Base-by-base conservation (phyloP, 2,888 invertebrate species). In the Harpagoxenus sublaevis region DNA sequence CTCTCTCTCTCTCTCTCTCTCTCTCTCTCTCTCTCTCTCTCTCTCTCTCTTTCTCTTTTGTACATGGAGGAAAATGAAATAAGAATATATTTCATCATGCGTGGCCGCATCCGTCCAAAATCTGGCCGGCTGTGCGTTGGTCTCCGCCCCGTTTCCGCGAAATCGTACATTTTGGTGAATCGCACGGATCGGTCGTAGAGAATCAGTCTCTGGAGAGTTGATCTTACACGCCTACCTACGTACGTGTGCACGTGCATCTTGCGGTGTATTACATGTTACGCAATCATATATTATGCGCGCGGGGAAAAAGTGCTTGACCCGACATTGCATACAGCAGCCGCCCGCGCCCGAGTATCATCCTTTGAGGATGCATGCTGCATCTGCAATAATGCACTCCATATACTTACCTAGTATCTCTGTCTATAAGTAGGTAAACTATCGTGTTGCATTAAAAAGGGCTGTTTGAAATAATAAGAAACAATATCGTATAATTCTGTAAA, bases 81-180 rank as follows among this genome's bases (percentile, higher is more conserved):
- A 53, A 84, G 79, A 88, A 88, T 88, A 88, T 23, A 88, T 84
- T 88, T 88, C 74, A 73, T 88, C 82, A 82, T 62, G 66, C 66
- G 35, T 57, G 39, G 10, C 39, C 28, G 18, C 48, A 60, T 68
- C 12, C 42, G 62, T 48, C 3, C 48, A n/a, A 75, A 82, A 48
- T 28, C 18, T 55, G 71, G 42, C 55, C 23, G 23, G 28, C 53
- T 39, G 35, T 12, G n/a, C 73, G 48, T 45, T 51, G 82, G 68
- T 51, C 66, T 53, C 71, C 12, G 66, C 53, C n/a, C 45, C 62
- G 57, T 48, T 83, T 83, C 48, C 75, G 71, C 68, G 81, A 73
- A 42, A 81, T 53, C 45, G 60, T 62, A 35, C 28, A 35, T 48
- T 71, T 83, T 66, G 45, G 31, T 10, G 51, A 60, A 23, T 71